Evolutionary conservation across 2,888 invertebrate genomes (phyloP).

Genomic region (Omphaloscelis lunosa): DNA sequence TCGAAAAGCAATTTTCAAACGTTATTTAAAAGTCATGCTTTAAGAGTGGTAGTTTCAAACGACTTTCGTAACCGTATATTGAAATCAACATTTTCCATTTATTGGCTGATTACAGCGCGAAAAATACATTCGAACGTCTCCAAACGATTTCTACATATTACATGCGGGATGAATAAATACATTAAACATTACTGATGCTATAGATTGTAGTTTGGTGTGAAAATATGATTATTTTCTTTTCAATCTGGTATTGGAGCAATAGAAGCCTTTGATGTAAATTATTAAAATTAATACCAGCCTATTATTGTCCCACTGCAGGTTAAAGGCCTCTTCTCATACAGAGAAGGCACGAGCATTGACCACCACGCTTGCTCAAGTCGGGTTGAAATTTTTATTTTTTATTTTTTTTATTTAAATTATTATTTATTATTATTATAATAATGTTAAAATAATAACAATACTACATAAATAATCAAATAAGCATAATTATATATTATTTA

Average conservation of each 20-base stretch:
- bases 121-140: constrained; percentile 27
- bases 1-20: constrained; percentile 2
- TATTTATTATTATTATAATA: too few species aligned
- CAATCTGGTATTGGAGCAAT: not conserved
- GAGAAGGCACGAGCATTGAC: too few species aligned
- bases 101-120: constrained; percentile 40
- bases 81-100: constrained; percentile 38
- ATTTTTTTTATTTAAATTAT: too few species aligned
- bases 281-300: too few species aligned
- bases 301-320: too few species aligned
- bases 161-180: constrained; percentile 27
- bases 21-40: constrained; percentile 7
- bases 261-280: too few species aligned
- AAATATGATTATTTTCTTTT: not conserved
- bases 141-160: constrained; percentile 39
- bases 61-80: constrained; percentile 16
- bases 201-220: constrained; percentile 8
- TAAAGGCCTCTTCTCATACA: too few species aligned
- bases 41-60: constrained; percentile 27
- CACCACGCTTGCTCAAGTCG: too few species aligned
- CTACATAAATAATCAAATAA: too few species aligned
- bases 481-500: too few species aligned
- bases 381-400: too few species aligned
- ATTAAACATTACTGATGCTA: constrained; percentile 9
- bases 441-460: too few species aligned